A percentile compares a stretch with the other conserved stretches of the same genome.
Evolutionary conservation across 2,888 invertebrate genomes (phyloP).

Genomic region (Spicauda simplicius): DNA sequence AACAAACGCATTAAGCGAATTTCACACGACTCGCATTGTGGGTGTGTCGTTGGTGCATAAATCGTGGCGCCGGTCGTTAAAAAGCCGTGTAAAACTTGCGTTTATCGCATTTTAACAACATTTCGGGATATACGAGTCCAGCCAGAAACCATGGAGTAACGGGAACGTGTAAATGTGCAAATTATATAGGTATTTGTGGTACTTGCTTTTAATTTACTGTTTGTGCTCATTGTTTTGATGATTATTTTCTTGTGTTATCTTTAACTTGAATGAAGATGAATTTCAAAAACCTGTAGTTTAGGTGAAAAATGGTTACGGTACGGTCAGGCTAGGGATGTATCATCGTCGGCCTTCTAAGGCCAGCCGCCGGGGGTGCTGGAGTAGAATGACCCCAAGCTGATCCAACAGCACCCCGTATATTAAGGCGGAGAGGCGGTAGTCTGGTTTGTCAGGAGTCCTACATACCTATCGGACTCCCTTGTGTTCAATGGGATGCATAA

Average conservation of each 20-base stretch:
- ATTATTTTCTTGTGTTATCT: neutral
- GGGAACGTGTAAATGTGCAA: slow-evolving; percentile 4
- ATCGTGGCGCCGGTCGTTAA: slow-evolving; percentile 34
- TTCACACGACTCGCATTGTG: slow-evolving; percentile 19
- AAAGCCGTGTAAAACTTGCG: slow-evolving; percentile 33
- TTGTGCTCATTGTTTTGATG: neutral
- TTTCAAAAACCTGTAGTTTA: too few relatives aligned
- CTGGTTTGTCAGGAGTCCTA: too few relatives aligned
- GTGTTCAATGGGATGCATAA: too few relatives aligned
- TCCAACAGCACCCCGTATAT: too few relatives aligned
- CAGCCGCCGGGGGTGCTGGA: too few relatives aligned
- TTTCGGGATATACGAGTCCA: slow-evolving; percentile 23
- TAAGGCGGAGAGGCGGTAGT: too few relatives aligned
- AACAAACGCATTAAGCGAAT: slow-evolving; percentile 28
- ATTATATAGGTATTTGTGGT: slow-evolving; percentile 11
- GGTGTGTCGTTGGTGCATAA: slow-evolving; percentile 32
- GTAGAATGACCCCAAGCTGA: too few relatives aligned
- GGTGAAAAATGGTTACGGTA: too few relatives aligned
- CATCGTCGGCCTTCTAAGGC: too few relatives aligned
- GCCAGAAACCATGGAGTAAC: neutral
- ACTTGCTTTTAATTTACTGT: neutral
- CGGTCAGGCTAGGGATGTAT: too few relatives aligned
- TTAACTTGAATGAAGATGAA: too few relatives aligned
- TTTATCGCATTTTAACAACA: slow-evolving; percentile 33
- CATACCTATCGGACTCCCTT: too few relatives aligned